Base-by-base conservation (phyloP, 2,113 vertebrate species). In the Hiodon alosoides region DNA sequence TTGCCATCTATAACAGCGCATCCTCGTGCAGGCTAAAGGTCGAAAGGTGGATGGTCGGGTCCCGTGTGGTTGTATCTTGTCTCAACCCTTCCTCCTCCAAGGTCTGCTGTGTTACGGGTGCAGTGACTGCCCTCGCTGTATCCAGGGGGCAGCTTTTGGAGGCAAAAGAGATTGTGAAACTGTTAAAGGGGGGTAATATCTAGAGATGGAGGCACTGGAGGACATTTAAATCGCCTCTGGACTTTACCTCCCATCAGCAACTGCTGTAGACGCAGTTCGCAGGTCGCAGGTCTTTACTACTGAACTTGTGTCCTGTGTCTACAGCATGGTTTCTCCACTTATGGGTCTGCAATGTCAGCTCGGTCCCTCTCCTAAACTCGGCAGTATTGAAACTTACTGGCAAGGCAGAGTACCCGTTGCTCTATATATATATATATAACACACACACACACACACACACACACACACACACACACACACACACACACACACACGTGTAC, bases 111-210 rank as follows among this genome's bases (percentile, higher is more conserved):
- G 69, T 69, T 55, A 68, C 64, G 58, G 17, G 3, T 4, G 14
- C 14, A 16, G 61, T 64, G 3, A 7, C 6, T 16, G 3, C 61
- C 16, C 7, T 16, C 14, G 7, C 61, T 64, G 69, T 53, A 9
- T 31, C 52, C 68, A 13, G 16, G 3, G 9, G 31, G 31, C 31
- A 31, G 31, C 31, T 31, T 31, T 31, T 31, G 31, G 31, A 31
- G 31, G 31, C 31, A 31, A 31, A 31, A 31, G 31, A 31, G 31
- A 31, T 31, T 31, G 31, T 31, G 31, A 31, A 31, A 31, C 6
- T 31, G 10, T 9, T 46, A 11, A 13, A 13, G 14, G 51, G 76
- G 72, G 78, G 79, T 78, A 75, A 53, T 80, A 75, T 81, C 75
- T 65, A n/a, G 65, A 11, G 58, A 3, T 67, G n/a, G 4, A 53